Evolutionary conservation across 2,113 vertebrate genomes (phyloP).

Genomic region (Dissostichus mawsoni): DNA sequence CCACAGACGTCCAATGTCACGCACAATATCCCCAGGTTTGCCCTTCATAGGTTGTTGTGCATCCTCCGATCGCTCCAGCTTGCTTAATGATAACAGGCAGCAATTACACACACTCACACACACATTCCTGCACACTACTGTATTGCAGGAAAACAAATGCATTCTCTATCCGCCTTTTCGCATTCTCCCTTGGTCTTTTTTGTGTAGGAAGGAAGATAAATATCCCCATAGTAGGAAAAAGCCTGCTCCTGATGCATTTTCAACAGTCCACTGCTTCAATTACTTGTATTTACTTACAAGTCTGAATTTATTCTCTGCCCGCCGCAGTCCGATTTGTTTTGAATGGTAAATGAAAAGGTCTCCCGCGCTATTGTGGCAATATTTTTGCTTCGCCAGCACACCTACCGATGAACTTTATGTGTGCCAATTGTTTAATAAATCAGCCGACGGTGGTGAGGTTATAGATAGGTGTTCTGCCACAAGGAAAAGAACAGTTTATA

Average conservation of each 20-base stretch:
- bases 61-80: slow-evolving; percentile 66
- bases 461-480: slow-evolving; percentile 26
- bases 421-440: slow-evolving; percentile 79
- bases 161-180: slow-evolving; percentile 33
- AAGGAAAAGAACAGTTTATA: slow-evolving; percentile 56
- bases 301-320: slow-evolving; percentile 80
- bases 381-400: slow-evolving; percentile 66
- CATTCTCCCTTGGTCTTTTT: slow-evolving; percentile 71
- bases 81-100: slow-evolving; percentile 74
- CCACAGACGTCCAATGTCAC: slow-evolving; percentile 73
- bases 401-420: slow-evolving; percentile 69
- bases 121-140: slow-evolving; percentile 30
- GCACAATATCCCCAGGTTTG: slow-evolving; percentile 77
- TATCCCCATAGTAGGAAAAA: slow-evolving; percentile 79
- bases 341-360: slow-evolving; percentile 78
- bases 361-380: slow-evolving; percentile 58
- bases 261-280: slow-evolving; percentile 83
- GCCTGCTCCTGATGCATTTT: slow-evolving; percentile 80
- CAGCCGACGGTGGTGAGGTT: slow-evolving; percentile 38
- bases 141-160: slow-evolving; percentile 63
- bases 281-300: slow-evolving; percentile 83
- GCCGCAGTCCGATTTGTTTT: slow-evolving; percentile 77
- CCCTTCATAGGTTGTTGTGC: slow-evolving; percentile 80
- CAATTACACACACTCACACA: slow-evolving; percentile 60
- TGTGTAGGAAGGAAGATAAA: slow-evolving; percentile 83